phyloP scores from a whole-genome alignment of 2,888 invertebrate genomes.

The Hydropsyche betteni region DNA sequence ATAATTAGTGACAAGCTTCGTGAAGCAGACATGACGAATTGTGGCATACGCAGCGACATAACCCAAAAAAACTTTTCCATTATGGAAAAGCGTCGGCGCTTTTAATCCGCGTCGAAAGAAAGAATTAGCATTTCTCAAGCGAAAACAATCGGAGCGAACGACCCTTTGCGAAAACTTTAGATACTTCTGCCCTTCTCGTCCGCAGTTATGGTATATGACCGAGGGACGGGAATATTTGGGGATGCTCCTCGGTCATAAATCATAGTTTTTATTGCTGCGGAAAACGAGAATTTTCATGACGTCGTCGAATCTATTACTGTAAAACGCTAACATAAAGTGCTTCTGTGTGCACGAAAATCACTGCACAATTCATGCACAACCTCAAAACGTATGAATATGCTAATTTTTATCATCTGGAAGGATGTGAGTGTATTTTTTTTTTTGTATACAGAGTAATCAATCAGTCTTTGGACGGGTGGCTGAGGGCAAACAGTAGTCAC shows the following conservation, averaged over 20 bases:
- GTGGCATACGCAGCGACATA: constrained; percentile 1
- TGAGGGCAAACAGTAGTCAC: constrained; percentile 26
- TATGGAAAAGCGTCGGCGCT: not conserved
- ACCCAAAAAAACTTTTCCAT: no score
- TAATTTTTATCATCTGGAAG: no score
- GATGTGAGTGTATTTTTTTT: no score
- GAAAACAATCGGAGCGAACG: constrained; percentile 34
- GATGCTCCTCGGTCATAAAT: constrained; percentile 34
- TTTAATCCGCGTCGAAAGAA: constrained; percentile 2
- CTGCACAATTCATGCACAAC: not conserved
- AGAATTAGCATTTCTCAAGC: constrained; percentile 16
- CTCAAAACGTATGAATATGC: not conserved
- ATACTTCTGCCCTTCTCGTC: constrained; percentile 9
- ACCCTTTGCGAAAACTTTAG: constrained; percentile 24
- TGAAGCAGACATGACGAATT: not conserved
- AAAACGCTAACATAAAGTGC: not conserved
- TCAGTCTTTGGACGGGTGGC: constrained; percentile 21
- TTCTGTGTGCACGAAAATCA: not conserved
- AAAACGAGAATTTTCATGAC: constrained; percentile 39
- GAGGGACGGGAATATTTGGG: constrained; percentile 9
- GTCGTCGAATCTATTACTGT: constrained; percentile 31
- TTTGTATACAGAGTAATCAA: constrained; percentile 13
- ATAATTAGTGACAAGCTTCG: no score
- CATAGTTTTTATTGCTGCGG: constrained; percentile 31
- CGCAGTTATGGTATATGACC: not conserved